Base-by-base conservation (phyloP, 1,140 invertebrate genomes). In the Monomorium pharaonis region DNA sequence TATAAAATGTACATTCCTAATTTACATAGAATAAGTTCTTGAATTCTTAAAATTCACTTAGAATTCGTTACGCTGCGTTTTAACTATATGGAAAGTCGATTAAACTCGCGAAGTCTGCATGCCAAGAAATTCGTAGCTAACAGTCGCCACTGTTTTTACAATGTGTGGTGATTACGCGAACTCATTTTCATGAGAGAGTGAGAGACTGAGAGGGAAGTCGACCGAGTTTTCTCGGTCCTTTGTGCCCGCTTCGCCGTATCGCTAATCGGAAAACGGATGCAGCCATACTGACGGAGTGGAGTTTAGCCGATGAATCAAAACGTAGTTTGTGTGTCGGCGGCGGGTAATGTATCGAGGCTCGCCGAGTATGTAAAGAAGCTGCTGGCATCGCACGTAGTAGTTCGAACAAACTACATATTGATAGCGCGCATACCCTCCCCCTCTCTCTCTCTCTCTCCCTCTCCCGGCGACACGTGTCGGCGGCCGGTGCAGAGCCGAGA, bases 291-390 rank as follows among this genome's bases (percentile, higher is more conserved):
- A 51, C 77, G 4, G 51, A 27, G 16, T 56, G 56, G 42, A 84
- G 72, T 77, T 60, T 65, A 77, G 21, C 30, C 81, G 81, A 78
- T 84, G 81, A 84, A 77, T 84, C 81, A 84, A 77, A 77, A 63
- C 49, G 51, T 33, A 81, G 78, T 81, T 81, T 58, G 65, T 67
- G 44, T 51, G 27, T 24, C 18, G 58, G 51, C 16, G 27, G 14
- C 37, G 63, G 12, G 24, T 27, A 58, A 81, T 72, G 78, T 72
- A 81, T 81, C 78, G 65, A 70, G 65, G 63, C 63, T 70, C 65
- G 49, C 24, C n/a, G 78, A 72, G 65, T 81, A 81, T 58, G 78
- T 81, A 56, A 81, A 81, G 78, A 81, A 81, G 78, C 42, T 16
- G 77, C 65, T 72, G 65, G 65, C 78, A 56, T 72, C 65, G 37